Base-by-base conservation (phyloP, 2,888 invertebrate genomes). In the Cyclophora punctaria region DNA sequence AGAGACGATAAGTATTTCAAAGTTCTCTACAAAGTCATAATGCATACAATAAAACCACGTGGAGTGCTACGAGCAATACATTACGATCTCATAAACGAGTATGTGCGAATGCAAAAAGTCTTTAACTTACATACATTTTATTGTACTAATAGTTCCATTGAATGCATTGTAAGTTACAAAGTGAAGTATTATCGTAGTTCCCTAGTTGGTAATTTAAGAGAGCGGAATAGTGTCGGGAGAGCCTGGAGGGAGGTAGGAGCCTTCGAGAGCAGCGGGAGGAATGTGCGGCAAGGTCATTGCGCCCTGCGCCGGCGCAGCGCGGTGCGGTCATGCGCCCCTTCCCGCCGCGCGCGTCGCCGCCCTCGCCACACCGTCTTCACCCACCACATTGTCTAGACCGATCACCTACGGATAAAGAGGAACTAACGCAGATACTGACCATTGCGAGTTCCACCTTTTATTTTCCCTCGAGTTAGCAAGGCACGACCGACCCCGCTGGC, bases 271-370 rank as follows among this genome's bases (percentile, higher is more conserved):
- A 79, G 78, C 82, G 77, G 75, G 72, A 69, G 86, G 85, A 81
- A 84, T 86, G 84, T 77, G 81, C 82, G 78, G 80, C 88, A 88
- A 88, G 88, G 88, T 87, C 88, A 87, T 87, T 88, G 87, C 84
- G 86, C 87, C 83, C 85, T 79, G 83, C 84, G 37, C 37, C 37
- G 4, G 37, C 37, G 83, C 88, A 88, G 88, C 88, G 87, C 37
- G 4, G 37, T 2, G 83, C 88, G 88, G 88, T 88, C 88, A 88
- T 85, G 85, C 80, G 81, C 86, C 60, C 59, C 57, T 75, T 75
- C 73, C 76, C 69, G 74, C 75, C 69, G 64, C 58, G 62, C 65
- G 71, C 66, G 64, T 60, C 68, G 64, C 60, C 60, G 57, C 64
- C 51, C 57, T 55, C 64, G 50, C 62, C 57, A 61, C 59, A 53